These are phyloP conservation scores for Ophion slaviceki DNA, from an alignment of 2,888 invertebrate species.

Conservation along the genomic window DNA sequence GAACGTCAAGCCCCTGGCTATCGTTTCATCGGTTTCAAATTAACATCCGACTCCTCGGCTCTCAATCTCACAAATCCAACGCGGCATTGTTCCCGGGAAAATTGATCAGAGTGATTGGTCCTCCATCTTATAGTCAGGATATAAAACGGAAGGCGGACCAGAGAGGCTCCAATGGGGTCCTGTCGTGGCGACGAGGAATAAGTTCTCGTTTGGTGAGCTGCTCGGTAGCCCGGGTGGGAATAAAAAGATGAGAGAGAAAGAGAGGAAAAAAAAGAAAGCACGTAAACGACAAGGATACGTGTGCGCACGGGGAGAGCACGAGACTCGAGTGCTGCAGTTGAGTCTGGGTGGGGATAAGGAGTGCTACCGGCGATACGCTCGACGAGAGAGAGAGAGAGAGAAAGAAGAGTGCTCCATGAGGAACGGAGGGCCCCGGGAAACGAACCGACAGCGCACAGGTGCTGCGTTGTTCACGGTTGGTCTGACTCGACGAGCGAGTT, in stretches of 20 bases:
- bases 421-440: constrained; percentile 62
- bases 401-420: constrained; percentile 55
- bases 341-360: constrained; percentile 55
- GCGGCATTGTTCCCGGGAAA: not conserved
- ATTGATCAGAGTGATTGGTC: constrained; percentile 4
- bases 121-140: constrained; percentile 61
- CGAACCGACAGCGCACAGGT: constrained; percentile 60
- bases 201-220: constrained; percentile 55
- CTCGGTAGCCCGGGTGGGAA: constrained; percentile 52
- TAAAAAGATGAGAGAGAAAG: not conserved
- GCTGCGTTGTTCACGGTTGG: constrained; percentile 64
- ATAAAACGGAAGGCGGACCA: constrained; percentile 64
- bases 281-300: constrained; percentile 20
- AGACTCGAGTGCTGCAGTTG: constrained; percentile 58
- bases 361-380: constrained; percentile 58
- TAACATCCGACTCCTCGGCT: constrained; percentile 9
- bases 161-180: constrained; percentile 61
- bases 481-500: constrained; percentile 64
- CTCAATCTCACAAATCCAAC: not conserved
- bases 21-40: constrained; percentile 12
- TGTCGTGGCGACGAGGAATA: constrained; percentile 45
- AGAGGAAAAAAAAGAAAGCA: constrained; percentile 6
- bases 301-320: constrained; percentile 35
- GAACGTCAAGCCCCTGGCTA: not conserved
- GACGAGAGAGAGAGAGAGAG: constrained; percentile 21